Evolutionary conservation across 2,113 vertebrate species (phyloP), one percentile per base, ranked within the genome.

Genomic region (Polypterus senegalus): DNA sequence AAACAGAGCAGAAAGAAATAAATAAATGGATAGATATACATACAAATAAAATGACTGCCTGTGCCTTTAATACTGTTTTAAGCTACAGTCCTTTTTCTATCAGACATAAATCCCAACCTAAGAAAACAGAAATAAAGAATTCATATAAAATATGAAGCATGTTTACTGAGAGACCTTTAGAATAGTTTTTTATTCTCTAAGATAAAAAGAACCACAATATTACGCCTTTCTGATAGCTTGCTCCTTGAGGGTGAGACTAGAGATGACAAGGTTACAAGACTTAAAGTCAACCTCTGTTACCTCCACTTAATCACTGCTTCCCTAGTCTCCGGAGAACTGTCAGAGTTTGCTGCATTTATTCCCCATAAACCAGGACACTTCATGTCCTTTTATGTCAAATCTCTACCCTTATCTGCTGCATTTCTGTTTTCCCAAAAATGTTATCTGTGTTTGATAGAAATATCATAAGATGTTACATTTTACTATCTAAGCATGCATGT

Each of bases 231-330:
- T 68, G 72, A 83, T 75, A 79, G 76, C 72, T 70, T 60, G 62
- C 58, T 63, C 80, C 67, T 72, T 69, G 7, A 77, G 71, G 81
- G 65, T 70, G 66, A 69, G 63, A 77, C 79, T 72, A 68, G 68
- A 66, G 68, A 84, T 86, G 85, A 86, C 84, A 83, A 88, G 85
- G 85, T 86, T 79, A 82, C 77, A 63, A 64, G 70, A 78, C 78
- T 81, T 80, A 79, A 74, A 78, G 73, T 71, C 74, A 74, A 82
- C 81, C 82, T 83, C 73, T 76, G 76, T 67, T 78, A 70, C 71
- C 74, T 70, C 62, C 76, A 80, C 70, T 86, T 82, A 83, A 86
- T 88, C 86, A 86, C 69, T 64, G 71, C 69, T 61, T 76, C 65
- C 75, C 69, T 72, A 66, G 68, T 62, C 4, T 70, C 71, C 4